Base-by-base conservation (phyloP, 2,888 invertebrate species). In the Troides aeacus region DNA sequence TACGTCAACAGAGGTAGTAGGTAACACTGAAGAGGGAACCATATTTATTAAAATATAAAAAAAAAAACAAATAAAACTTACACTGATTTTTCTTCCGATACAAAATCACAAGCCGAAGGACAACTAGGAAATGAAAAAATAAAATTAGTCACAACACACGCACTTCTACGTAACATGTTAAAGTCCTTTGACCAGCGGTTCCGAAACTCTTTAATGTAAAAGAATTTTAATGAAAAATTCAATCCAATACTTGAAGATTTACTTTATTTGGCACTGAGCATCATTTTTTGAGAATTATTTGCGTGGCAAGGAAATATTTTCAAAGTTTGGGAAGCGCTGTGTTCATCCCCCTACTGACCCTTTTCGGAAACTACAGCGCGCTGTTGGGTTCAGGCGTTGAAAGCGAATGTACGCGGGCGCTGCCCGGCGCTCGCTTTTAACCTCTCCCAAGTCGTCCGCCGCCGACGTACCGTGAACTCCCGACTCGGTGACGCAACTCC, bases 341-440 rank as follows among this genome's bases (percentile, higher is more conserved):
- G 7, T 36, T 18, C 21, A 42, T 21, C n/a, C 74, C 67, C 62
- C 67, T 71, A 74, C 73, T 73, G 68, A 68, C 74, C 74, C 71
- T 71, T 70, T 68, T 73, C 66, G 42, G 61, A 72, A 74, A 72
- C 70, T 69, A 70, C 75, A 76, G 78, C 77, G 75, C 78, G 76
- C 74, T 75, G 74, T 70, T 73, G 69, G 71, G 75, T 70, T 39
- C 50, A 73, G 72, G 73, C 66, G 70, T 73, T 74, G 73, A 71
- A 75, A 74, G 79, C 77, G 84, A 87, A 81, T 87, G 87, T 79
- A 79, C 84, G 84, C 84, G 84, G 80, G 86, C 79, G 80, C 78
- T 78, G 76, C 82, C 81, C 81, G 84, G 78, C 76, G 78, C 83
- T 83, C 84, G 85, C 84, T 86, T 88, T 77, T 87, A 88, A 85